Conservation (phyloP, 1,140 invertebrate genomes). For the Drosophila gunungcola region DNA sequence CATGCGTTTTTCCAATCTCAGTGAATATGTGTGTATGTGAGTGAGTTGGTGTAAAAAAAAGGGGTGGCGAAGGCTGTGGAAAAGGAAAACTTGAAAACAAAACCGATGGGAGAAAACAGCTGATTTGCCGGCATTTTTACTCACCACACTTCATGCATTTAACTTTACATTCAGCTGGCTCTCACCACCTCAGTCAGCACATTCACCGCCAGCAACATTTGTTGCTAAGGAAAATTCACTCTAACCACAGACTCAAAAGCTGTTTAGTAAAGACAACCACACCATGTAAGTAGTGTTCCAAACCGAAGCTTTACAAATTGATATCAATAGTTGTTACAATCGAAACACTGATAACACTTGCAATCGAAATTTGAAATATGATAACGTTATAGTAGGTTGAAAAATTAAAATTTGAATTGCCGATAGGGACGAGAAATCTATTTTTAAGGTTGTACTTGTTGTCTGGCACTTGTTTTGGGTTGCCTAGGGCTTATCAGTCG, state of each 20-base stretch:
- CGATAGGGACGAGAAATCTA: constrained; percentile 20
- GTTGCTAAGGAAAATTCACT: constrained; percentile 25
- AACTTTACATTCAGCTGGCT: constrained; percentile 54
- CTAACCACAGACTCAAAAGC: constrained; percentile 7
- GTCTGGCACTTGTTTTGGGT: constrained; percentile 10
- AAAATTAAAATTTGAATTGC: constrained; percentile 10
- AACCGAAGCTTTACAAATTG: not conserved
- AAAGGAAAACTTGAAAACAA: constrained; percentile 45
- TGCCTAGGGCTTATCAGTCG: constrained; percentile 36
- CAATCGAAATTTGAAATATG: constrained; percentile 2
- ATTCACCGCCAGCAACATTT: constrained; percentile 44
- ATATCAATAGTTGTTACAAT: not conserved
- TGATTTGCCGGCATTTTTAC: constrained; percentile 78
- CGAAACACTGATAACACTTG: no score
- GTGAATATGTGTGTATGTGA: not conserved
- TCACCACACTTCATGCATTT: constrained; percentile 55
- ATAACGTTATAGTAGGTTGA: not conserved
- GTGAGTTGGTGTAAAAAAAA: constrained; percentile 7
- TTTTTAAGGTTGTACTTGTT: constrained; percentile 20
- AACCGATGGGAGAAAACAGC: constrained; percentile 54
- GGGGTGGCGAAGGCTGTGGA: constrained; percentile 2
- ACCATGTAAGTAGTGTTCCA: not conserved
- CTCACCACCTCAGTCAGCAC: constrained; percentile 41
- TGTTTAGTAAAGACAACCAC: not conserved
- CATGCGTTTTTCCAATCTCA: constrained; percentile 1